A percentile compares a stretch with the other conserved stretches of the same genome.
These are phyloP conservation scores for Stegophylla sp. DNA, from an alignment of 2,888 invertebrate genomes.

Conservation along the genomic window DNA sequence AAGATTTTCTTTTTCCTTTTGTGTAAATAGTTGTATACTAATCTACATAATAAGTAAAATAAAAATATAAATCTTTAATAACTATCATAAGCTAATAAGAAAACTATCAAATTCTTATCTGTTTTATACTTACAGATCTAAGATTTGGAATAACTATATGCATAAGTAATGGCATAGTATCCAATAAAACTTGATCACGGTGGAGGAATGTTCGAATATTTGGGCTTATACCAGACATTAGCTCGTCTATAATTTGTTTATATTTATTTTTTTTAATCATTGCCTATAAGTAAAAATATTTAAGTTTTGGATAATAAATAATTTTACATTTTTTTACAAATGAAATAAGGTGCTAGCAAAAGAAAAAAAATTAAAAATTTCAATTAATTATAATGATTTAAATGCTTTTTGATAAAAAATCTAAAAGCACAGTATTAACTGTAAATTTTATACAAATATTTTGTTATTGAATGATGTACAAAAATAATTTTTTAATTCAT, in stretches of 20 bases:
- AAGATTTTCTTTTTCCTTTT: slow-evolving; percentile 75
- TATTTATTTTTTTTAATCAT: slow-evolving; percentile 67
- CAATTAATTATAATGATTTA: too few relatives aligned
- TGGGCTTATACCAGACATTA: slow-evolving; percentile 73
- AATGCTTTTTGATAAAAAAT: too few relatives aligned
- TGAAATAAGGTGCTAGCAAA: too few relatives aligned
- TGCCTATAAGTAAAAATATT: slow-evolving; percentile 67
- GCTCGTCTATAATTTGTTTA: slow-evolving; percentile 69
- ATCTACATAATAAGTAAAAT: slow-evolving; percentile 65
- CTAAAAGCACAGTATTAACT: too few relatives aligned
- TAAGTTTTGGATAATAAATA: background rate
- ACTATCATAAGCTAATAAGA: background rate
- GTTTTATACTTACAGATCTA: slow-evolving; percentile 70
- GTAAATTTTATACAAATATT: too few relatives aligned
- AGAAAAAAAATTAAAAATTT: too few relatives aligned
- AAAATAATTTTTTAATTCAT: too few relatives aligned
- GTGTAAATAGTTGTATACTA: slow-evolving; percentile 76
- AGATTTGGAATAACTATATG: slow-evolving; percentile 77
- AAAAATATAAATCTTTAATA: slow-evolving; percentile 11
- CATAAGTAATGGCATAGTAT: slow-evolving; percentile 76
- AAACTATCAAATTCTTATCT: slow-evolving; percentile 22
- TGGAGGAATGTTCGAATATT: slow-evolving; percentile 66
- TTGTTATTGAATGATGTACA: too few relatives aligned
- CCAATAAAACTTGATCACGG: slow-evolving; percentile 69
- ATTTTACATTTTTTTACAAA: too few relatives aligned